Evolutionary conservation across 2,113 vertebrate species (phyloP), one percentile per base, ranked within the genome.

Genomic region (Semicossyphus pulcher): DNA sequence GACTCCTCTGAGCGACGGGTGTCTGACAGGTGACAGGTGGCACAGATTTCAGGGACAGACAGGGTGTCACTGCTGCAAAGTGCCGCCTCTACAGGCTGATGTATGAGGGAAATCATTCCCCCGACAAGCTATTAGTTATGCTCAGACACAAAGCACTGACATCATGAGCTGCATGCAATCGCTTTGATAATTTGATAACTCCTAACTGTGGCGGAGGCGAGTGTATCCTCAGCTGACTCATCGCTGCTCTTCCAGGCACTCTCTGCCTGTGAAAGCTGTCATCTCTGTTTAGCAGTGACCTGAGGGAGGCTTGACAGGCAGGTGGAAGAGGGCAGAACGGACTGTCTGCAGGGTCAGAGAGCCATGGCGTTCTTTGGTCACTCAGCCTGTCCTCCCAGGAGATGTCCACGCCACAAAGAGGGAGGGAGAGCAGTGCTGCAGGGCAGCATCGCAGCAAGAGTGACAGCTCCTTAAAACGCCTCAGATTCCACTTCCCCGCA

Each of bases 21-120:
- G 36, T 77, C 76, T 78, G 82, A 82, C 81, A 89, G 82, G 71
- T 85, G 84, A 80, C 81, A 72, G 81, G 78, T 84, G 76, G 78
- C 81, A 72, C 84, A 68, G 65, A 83, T 89, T 76, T 85, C 53
- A 60, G 41, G 1, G 20, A n/a, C 52, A 44, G 74, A 81, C 71
- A 51, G 32, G 39, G 47, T 64, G 77, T 70, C 81, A 60, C 37
- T 29, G 16, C 57, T 47, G 42, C 44, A 61, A 72, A 78, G 65
- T 32, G 59, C 32, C 7, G 29, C 49, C 72, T 83, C 67, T 67
- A 41, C 28, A 10, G 61, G 23, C 25, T 83, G 81, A 86, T 65
- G 45, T 71, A 75, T 73, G 68, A 53, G 48, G 48, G 71, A 49
- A 65, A 67, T 63, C 36, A 4, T 37, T 23, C 1, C 3, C 31